Conservation (phyloP, 2,113 vertebrate genomes). For the Melospiza melodia region DNA sequence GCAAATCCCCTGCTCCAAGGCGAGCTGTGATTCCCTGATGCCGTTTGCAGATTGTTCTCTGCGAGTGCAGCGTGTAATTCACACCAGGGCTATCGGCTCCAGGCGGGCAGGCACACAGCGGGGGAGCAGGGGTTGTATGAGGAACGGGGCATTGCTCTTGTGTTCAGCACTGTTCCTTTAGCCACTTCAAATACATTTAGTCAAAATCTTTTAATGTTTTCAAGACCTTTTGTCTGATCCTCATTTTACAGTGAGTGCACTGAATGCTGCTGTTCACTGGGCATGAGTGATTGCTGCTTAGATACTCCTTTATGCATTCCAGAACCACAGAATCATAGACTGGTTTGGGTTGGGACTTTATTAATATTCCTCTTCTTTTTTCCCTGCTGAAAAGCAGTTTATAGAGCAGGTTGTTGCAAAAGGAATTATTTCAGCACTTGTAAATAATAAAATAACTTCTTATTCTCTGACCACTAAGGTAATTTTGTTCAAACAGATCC, state of each 20-base stretch:
- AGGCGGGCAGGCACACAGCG: background rate
- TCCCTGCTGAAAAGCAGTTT: background rate
- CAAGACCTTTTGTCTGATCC: background rate
- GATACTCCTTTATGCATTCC: background rate
- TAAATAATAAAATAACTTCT: background rate
- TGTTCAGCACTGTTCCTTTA: background rate
- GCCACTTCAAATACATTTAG: background rate
- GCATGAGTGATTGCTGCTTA: background rate
- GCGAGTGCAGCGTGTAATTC: background rate
- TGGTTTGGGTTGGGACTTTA: background rate
- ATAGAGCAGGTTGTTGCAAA: background rate
- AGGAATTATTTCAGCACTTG: background rate
- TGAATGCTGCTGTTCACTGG: background rate
- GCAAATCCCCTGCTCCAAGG: conserved; percentile 5
- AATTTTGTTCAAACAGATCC: background rate
- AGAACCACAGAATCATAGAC: background rate
- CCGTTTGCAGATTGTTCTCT: background rate
- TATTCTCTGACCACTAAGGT: background rate
- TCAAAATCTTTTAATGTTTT: background rate
- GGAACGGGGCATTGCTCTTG: background rate
- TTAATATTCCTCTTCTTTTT: background rate
- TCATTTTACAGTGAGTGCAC: background rate
- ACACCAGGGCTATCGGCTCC: background rate
- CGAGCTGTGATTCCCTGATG: background rate
- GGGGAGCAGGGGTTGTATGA: background rate